Conservation (phyloP, 2,797 vertebrate species). For the Tinamus major region DNA sequence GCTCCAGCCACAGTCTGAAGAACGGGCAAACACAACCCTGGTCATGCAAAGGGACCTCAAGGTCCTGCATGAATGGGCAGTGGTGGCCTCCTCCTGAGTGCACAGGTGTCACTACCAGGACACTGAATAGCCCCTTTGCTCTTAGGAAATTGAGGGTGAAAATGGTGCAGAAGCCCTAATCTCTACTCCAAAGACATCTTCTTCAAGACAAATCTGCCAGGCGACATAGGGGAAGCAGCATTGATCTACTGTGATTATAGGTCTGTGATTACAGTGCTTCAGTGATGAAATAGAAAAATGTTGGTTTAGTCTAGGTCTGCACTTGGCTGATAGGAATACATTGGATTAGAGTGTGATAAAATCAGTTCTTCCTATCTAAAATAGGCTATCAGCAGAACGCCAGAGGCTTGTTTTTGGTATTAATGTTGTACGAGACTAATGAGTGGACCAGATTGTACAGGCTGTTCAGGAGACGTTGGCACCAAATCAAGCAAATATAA, state of each 20-base stretch:
- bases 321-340: neutral
- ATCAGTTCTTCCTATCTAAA: neutral
- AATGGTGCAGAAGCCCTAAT: neutral
- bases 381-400: neutral
- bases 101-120: neutral
- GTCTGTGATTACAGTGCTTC: too few relatives aligned
- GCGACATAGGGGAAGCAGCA: neutral
- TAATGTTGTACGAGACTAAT: neutral
- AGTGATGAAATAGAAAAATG: too few relatives aligned
- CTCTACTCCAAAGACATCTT: neutral
- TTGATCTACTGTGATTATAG: too few relatives aligned
- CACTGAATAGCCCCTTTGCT: neutral
- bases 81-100: neutral
- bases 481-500: neutral
- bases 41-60: accelerated
- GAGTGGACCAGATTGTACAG: neutral
- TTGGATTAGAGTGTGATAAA: neutral
- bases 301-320: neutral
- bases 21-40: neutral
- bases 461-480: neutral
- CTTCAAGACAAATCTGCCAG: neutral
- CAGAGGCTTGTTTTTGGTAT: neutral
- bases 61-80: accelerated
- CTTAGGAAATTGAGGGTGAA: neutral
- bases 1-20: neutral